phyloP scores from a whole-genome alignment of 2,797 vertebrate species.

The Helarctos malayanus region DNA sequence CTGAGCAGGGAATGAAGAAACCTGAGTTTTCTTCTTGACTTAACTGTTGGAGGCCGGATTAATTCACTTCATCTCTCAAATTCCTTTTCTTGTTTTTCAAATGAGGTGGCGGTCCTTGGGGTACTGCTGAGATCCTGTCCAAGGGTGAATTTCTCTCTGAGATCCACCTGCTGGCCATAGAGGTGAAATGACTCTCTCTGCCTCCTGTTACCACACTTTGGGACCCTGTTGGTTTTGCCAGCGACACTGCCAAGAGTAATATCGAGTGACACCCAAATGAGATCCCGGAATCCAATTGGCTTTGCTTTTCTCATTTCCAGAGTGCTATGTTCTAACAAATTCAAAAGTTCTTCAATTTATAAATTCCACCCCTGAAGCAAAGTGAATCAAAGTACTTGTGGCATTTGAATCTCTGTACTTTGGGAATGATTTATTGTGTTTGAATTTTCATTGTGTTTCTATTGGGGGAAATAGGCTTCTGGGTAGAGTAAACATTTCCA shows the following conservation, averaged over 20 bases:
- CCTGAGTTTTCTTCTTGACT: not conserved
- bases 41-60: not conserved
- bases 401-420: conserved; percentile 78
- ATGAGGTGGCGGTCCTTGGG: not conserved
- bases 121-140: not conserved
- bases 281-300: conserved; percentile 46
- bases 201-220: too few species aligned
- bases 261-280: conserved; percentile 67
- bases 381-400: conserved; percentile 83
- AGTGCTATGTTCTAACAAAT: conserved; percentile 72
- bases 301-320: conserved; percentile 78
- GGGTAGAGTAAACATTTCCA: conserved; percentile 70
- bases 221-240: not conserved
- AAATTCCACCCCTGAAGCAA: conserved; percentile 72
- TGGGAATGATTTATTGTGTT: conserved; percentile 82
- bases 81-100: conserved; percentile 26
- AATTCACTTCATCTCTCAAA: not conserved
- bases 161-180: not conserved
- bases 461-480: conserved; percentile 65
- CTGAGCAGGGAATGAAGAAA: not conserved
- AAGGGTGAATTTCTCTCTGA: not conserved
- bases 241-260: conserved; percentile 47
- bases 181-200: not conserved
- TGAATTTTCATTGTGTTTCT: conserved; percentile 78
- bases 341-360: conserved; percentile 81